Percentiles rank a stretch among this genome's conserved stretches.
phyloP scores from a whole-genome alignment of 2,113 vertebrate genomes.

The Coregonus clupeaformis region DNA sequence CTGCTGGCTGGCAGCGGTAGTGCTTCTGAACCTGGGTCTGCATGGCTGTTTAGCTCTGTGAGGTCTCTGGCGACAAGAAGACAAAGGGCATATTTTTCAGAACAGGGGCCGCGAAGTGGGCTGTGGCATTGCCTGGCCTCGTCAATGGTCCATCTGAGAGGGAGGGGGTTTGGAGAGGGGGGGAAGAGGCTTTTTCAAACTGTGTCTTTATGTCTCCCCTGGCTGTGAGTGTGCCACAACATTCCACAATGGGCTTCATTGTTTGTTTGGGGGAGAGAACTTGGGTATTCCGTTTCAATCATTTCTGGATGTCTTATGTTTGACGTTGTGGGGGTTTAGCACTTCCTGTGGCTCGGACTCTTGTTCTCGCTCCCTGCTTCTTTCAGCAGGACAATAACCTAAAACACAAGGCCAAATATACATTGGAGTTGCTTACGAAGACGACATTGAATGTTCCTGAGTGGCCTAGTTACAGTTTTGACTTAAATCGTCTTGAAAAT shows the following conservation, averaged over 20 bases:
- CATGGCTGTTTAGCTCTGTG: constrained; percentile 45
- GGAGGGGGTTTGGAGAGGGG: constrained; percentile 20
- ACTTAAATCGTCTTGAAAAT: too few species aligned
- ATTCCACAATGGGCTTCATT: constrained; percentile 82
- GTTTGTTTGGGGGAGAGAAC: constrained; percentile 76
- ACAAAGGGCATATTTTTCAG: constrained; percentile 69
- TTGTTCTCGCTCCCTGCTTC: neutral
- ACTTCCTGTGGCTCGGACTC: constrained; percentile 34
- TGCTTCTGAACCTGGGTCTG: constrained; percentile 28
- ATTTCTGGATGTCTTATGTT: constrained; percentile 88
- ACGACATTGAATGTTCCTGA: too few species aligned
- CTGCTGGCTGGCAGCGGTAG: constrained; percentile 48
- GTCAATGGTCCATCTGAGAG: constrained; percentile 40
- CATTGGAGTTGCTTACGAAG: too few species aligned
- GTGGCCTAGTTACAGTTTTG: too few species aligned
- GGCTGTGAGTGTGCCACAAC: constrained; percentile 76
- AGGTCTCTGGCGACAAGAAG: constrained; percentile 52
- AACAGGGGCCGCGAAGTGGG: constrained; percentile 44
- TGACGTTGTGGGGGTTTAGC: constrained; percentile 73
- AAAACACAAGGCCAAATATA: too few species aligned
- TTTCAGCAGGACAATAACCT: too few species aligned
- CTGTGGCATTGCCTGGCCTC: constrained; percentile 31
- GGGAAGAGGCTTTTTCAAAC: constrained; percentile 73
- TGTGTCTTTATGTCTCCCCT: constrained; percentile 78
- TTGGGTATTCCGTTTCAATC: constrained; percentile 86